phyloP scores from a whole-genome alignment of 2,797 vertebrate genomes.

The Myotis planiceps region DNA sequence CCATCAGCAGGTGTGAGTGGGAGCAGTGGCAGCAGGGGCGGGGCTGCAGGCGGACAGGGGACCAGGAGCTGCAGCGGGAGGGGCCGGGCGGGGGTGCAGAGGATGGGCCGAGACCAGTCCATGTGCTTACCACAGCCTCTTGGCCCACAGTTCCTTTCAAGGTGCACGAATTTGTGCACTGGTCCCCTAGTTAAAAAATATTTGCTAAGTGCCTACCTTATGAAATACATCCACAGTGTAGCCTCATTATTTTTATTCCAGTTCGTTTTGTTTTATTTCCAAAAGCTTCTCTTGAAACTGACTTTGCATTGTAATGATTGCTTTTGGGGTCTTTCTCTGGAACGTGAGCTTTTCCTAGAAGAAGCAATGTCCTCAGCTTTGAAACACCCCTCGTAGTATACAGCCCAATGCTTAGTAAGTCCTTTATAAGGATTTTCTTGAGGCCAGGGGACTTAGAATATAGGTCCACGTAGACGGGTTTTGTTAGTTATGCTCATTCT shows the following conservation, averaged over 20 bases:
- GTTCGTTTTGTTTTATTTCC: not conserved
- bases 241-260: not conserved
- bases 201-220: not conserved
- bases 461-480: not conserved
- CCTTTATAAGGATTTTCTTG: not conserved
- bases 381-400: not conserved
- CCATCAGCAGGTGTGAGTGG: no score
- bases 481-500: not conserved
- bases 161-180: no score
- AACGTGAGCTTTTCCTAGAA: not conserved
- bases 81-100: no score
- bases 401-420: not conserved
- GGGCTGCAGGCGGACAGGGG: no score
- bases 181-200: not conserved
- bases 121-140: no score
- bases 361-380: not conserved
- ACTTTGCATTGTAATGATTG: not conserved
- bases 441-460: not conserved
- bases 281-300: not conserved
- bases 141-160: no score
- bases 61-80: no score
- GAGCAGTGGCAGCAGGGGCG: no score
- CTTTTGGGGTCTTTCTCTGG: not conserved
- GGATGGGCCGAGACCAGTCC: fast-evolving
- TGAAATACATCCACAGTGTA: not conserved